Evolutionary conservation across 2,888 invertebrate genomes (phyloP), one percentile per base, ranked within the genome.

Genomic region (Athrips mouffetella): DNA sequence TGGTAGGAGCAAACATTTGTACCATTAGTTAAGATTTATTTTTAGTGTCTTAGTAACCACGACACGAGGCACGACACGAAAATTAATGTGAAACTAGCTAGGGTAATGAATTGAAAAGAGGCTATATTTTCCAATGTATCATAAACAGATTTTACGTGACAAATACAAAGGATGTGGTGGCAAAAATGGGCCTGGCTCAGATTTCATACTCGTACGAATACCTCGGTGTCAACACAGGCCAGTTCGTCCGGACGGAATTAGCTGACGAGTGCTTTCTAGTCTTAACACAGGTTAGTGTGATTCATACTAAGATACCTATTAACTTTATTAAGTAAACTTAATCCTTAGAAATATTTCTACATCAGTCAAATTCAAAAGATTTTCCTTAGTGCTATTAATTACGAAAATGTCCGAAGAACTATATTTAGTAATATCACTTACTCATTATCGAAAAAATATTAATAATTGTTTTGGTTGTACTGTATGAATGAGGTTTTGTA

Each of bases 181-280:
- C 97, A 48, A 92, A 92, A 79, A 98, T 99, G 94, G 98, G 96
- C 3, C 94, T 96, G 72, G 96, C 98, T 11, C 93, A 96, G 80
- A 97, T 99, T 88, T 91, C 94, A 20, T 99, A 99, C 80, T 96
- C 98, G 0, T 99, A 97, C 73, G 99, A 99, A 81, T 99, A 99
- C 76, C 94, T 99, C 66, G 99, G 99, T n/a, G 75, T 80, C n/a
- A 97, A 97, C 76, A 94, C 95, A 1, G 93, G 94, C 31, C 98
- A 98, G 80, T 91, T 99, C 60, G 99, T 99, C 4, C 94, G 98
- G 67, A 99, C 99, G 0, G 95, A 96, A 25, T 89, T 99, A 47
- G 99, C 99, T 13, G 98, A 99, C 80, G 96, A 98, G 74, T 99
- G 99, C 75, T 99, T 98, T 81, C 90, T 99, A 49, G 98, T 99